These are phyloP conservation scores for Drosophila eohydei DNA, from an alignment of 2,888 invertebrate genomes.

Conservation along the genomic window DNA sequence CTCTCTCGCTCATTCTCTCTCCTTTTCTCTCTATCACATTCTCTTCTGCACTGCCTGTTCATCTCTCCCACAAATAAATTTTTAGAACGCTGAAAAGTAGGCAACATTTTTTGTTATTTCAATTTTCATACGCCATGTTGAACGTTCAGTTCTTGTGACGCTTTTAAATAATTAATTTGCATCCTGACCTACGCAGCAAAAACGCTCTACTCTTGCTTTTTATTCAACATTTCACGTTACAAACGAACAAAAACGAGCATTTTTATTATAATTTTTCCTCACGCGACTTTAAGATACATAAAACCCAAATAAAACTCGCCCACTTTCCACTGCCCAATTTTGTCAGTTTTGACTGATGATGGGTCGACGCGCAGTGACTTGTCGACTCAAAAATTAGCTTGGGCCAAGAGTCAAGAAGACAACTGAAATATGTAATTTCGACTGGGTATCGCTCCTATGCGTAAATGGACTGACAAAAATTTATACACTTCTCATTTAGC, in stretches of 20 bases:
- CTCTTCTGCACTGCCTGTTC: neutral
- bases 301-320: neutral
- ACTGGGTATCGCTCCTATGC: slow-evolving; percentile 7
- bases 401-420: slow-evolving; percentile 36
- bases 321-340: slow-evolving; percentile 2
- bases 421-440: slow-evolving; percentile 23
- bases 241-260: neutral
- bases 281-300: slow-evolving; percentile 14
- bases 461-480: slow-evolving; percentile 59
- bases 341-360: slow-evolving; percentile 46
- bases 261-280: slow-evolving; percentile 3
- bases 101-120: slow-evolving; percentile 4
- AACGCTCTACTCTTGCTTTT: neutral
- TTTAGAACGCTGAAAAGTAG: slow-evolving; percentile 4
- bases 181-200: slow-evolving; percentile 5
- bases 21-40: neutral
- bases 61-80: neutral
- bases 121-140: slow-evolving; percentile 1
- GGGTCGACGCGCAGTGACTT: slow-evolving; percentile 17
- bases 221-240: slow-evolving; percentile 2
- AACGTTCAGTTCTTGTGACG: slow-evolving; percentile 1
- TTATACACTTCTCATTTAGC: slow-evolving; percentile 36
- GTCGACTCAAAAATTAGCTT: slow-evolving; percentile 44
- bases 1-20: neutral
- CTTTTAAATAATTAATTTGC: slow-evolving; percentile 14